These are phyloP conservation scores for Chorisops tibialis DNA, from an alignment of 2,888 invertebrate species.

Conservation along the genomic window DNA sequence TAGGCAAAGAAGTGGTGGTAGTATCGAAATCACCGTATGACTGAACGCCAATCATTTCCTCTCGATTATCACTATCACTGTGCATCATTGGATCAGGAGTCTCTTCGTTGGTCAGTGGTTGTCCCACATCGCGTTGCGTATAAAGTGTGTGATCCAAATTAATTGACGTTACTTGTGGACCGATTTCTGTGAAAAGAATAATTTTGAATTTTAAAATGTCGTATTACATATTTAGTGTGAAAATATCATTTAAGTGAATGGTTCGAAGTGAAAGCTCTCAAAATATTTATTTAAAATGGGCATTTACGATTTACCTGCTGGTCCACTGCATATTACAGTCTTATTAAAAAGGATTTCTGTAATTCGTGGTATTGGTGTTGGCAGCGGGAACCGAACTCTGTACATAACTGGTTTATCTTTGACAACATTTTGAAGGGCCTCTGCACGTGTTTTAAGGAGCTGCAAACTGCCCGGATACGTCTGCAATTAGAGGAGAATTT, in stretches of 20 bases:
- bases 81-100: too few species aligned
- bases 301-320: slow-evolving; percentile 54
- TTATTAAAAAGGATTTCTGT: slow-evolving; percentile 59
- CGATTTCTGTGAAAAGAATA: slow-evolving; percentile 47
- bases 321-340: slow-evolving; percentile 57
- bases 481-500: slow-evolving; percentile 17
- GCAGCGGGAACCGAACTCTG: slow-evolving; percentile 60
- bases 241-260: too few species aligned
- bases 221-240: too few species aligned
- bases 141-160: slow-evolving; percentile 45
- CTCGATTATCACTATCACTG: too few species aligned
- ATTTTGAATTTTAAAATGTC: too few species aligned
- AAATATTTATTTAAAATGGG: too few species aligned
- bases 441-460: neutral
- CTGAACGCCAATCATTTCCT: too few species aligned
- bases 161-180: slow-evolving; percentile 42
- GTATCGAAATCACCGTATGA: too few species aligned
- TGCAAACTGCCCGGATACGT: neutral
- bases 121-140: slow-evolving; percentile 10
- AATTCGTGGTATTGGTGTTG: slow-evolving; percentile 57
- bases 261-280: too few species aligned
- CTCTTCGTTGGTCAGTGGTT: neutral
- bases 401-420: slow-evolving; percentile 53
- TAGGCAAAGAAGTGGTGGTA: too few species aligned
- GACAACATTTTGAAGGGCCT: slow-evolving; percentile 42